Evolutionary conservation across 1,140 invertebrate genomes (phyloP).

Genomic region (Hyposmocoma kahamanoa): DNA sequence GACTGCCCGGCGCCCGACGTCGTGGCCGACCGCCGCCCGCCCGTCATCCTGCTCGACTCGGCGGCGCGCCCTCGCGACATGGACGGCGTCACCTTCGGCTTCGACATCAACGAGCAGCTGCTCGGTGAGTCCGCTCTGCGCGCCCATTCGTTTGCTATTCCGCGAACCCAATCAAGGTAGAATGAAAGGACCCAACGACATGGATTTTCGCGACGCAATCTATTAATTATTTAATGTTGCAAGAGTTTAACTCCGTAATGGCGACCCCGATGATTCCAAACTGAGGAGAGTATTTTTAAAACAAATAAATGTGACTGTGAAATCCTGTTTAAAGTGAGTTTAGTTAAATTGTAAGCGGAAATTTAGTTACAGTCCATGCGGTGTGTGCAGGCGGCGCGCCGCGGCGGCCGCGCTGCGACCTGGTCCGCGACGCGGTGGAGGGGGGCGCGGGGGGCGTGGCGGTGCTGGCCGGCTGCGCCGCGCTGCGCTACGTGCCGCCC

Average conservation of each 20-base stretch:
- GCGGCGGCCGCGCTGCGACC: constrained; percentile 39
- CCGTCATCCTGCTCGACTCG: constrained; percentile 78
- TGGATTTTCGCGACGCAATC: no score
- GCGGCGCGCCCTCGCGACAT: constrained; percentile 70
- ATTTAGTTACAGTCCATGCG: no score
- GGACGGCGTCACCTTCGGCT: constrained; percentile 78
- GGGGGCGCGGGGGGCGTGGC: constrained; percentile 23
- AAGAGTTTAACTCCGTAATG: no score
- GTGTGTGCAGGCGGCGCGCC: constrained; percentile 23
- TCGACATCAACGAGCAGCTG: constrained; percentile 80
- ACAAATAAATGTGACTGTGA: no score
- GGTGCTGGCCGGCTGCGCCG: constrained; percentile 19
- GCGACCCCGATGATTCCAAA: no score
- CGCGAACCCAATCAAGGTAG: no score
- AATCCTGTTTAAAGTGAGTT: no score
- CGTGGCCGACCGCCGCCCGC: constrained; percentile 68
- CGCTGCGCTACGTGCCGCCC: constrained; percentile 32
- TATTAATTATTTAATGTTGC: no score
- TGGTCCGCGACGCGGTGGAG: constrained; percentile 24
- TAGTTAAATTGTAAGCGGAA: no score
- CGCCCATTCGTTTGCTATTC: no score
- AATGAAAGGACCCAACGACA: no score
- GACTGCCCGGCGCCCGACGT: constrained; percentile 44
- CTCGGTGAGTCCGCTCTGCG: constrained; percentile 46
- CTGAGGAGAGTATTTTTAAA: no score